Conservation (phyloP, 2,113 vertebrate genomes). For the Cebus imitator region DNA sequence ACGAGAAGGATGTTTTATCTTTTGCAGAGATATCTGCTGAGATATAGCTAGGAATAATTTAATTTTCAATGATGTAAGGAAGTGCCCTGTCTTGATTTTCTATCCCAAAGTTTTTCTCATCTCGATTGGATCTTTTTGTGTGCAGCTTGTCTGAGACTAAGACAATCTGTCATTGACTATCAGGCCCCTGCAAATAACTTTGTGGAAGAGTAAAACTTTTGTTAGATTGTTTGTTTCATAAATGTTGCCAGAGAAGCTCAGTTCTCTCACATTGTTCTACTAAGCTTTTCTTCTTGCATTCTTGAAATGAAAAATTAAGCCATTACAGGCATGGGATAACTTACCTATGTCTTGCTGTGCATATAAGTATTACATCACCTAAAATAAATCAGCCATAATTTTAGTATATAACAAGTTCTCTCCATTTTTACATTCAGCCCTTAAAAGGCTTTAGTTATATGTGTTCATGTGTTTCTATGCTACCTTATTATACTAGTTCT, state of each 20-base stretch:
- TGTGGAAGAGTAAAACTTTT: not conserved
- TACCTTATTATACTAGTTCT: not conserved
- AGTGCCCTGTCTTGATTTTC: not conserved
- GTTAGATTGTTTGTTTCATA: not conserved
- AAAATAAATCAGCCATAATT: not conserved
- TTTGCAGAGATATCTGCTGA: not conserved
- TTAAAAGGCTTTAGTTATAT: not conserved
- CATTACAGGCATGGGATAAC: not conserved
- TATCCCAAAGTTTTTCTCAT: not conserved
- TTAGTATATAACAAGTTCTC: not conserved
- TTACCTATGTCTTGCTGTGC: not conserved
- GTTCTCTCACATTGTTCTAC: not conserved
- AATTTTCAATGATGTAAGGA: slow-evolving; percentile 13
- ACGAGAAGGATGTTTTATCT: not conserved
- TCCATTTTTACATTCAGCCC: not conserved
- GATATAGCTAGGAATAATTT: slow-evolving; percentile 29
- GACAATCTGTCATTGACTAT: slow-evolving; percentile 28
- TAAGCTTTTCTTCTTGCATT: not conserved
- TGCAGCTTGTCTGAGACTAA: not conserved
- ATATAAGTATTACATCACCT: not conserved
- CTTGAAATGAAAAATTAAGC: not conserved
- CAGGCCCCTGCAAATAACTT: not conserved
- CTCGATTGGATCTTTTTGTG: slow-evolving; percentile 33
- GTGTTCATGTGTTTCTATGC: not conserved
- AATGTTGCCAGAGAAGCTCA: not conserved